Conservation (phyloP, 2,113 vertebrate species). For the Theristicus caerulescens region DNA sequence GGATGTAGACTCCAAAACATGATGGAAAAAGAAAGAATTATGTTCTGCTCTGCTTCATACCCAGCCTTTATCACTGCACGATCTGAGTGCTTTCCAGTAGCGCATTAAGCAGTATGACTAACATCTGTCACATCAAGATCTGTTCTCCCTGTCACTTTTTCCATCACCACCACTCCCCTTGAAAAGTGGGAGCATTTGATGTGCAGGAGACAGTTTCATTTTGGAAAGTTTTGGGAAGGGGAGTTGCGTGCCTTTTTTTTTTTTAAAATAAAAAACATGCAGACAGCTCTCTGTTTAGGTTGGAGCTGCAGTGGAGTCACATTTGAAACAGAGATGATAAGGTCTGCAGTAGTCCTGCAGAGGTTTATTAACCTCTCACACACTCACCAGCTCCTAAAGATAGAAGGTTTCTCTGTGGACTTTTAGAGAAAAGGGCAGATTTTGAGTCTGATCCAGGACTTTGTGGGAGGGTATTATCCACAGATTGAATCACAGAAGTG, state of each 20-base stretch:
- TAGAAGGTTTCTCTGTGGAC: not conserved
- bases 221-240: not conserved
- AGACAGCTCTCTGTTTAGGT: not conserved
- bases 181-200: conserved; percentile 15
- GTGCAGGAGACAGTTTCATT: not conserved
- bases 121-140: conserved; percentile 40
- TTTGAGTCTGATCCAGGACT: not conserved
- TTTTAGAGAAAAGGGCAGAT: not conserved
- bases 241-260: rapidly evolving
- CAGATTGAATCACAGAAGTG: not conserved
- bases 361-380: not conserved
- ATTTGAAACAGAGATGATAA: not conserved
- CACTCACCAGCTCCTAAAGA: not conserved
- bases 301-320: not conserved
- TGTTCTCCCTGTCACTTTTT: conserved; percentile 29
- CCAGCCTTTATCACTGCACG: not conserved
- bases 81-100: conserved; percentile 17
- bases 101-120: conserved; percentile 34
- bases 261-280: no score
- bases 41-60: not conserved
- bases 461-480: not conserved
- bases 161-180: not conserved
- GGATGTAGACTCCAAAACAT: not conserved
- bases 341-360: not conserved
- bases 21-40: not conserved